phyloP scores from a whole-genome alignment of 2,113 vertebrate genomes.

The Heterotilapia buettikoferi region DNA sequence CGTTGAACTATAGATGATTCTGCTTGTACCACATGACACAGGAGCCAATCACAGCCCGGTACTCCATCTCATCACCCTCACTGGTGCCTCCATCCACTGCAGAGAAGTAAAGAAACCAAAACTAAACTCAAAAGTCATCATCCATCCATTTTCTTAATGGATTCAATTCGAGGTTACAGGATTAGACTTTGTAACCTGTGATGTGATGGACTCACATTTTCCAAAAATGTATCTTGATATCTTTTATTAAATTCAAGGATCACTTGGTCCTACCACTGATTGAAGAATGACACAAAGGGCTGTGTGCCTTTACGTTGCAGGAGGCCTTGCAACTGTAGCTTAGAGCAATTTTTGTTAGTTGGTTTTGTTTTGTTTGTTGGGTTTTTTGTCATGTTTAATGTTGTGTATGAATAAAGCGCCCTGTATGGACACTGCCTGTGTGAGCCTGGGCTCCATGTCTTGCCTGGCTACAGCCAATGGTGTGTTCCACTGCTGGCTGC shows the following conservation, averaged over 20 bases:
- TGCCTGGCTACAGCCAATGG: not conserved
- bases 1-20: fast-evolving
- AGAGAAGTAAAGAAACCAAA: not conserved
- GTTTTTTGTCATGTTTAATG: not conserved
- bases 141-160: fast-evolving
- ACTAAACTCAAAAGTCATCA: not conserved
- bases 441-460: not conserved
- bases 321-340: not conserved
- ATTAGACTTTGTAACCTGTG: not conserved
- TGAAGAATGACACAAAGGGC: not conserved
- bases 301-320: not conserved
- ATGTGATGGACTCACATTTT: not conserved
- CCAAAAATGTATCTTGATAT: not conserved
- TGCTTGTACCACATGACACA: not conserved
- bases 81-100: not conserved
- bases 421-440: not conserved
- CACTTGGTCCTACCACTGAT: not conserved
- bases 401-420: not conserved
- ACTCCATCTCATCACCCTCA: not conserved
- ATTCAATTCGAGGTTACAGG: fast-evolving
- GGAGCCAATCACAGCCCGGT: not conserved
- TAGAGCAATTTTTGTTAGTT: not conserved
- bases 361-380: not conserved
- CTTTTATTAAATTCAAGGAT: not conserved
- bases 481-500: constrained; percentile 14